Evolutionary conservation across 2,113 vertebrate species (phyloP).

Genomic region (Nematolebias whitei): DNA sequence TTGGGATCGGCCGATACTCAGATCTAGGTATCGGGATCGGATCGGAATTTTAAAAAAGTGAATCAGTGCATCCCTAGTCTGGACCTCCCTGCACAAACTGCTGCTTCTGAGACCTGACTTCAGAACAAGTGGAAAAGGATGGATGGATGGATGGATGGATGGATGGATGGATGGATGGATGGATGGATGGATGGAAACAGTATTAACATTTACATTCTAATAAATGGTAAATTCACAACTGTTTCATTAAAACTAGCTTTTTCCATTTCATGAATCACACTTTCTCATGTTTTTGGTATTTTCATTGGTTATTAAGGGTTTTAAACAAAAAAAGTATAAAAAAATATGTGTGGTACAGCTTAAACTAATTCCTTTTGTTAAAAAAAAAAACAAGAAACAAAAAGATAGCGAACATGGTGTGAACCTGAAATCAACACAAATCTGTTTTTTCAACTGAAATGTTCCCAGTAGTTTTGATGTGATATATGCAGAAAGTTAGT

Average conservation of each 20-base stretch:
- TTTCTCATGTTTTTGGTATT: conserved; percentile 22
- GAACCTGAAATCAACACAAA: conserved; percentile 33
- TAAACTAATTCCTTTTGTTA: conserved; percentile 31
- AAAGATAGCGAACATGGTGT: conserved; percentile 12
- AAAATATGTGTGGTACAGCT: conserved; percentile 19
- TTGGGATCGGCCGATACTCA: no score
- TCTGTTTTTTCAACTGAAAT: conserved; percentile 28
- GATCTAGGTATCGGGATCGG: no score
- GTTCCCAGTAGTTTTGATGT: neutral
- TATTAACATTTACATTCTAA: neutral
- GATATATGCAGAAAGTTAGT: neutral
- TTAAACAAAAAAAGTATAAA: conserved; percentile 32
- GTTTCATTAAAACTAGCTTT: conserved; percentile 28
- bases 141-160: no score
- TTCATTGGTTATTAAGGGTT: conserved; percentile 6
- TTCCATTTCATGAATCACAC: conserved; percentile 33
- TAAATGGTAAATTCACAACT: conserved; percentile 17
- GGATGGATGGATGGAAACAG: no score
- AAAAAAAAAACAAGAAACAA: no score
- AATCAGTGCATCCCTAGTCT: no score
- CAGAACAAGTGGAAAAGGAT: no score
- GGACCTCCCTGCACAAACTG: no score
- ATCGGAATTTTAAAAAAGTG: no score
- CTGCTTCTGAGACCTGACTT: no score
- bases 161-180: no score